Percentiles rank a stretch among this genome's conserved stretches.
Conservation (phyloP, 1,140 invertebrate genomes). For the Drosophila tristis region DNA sequence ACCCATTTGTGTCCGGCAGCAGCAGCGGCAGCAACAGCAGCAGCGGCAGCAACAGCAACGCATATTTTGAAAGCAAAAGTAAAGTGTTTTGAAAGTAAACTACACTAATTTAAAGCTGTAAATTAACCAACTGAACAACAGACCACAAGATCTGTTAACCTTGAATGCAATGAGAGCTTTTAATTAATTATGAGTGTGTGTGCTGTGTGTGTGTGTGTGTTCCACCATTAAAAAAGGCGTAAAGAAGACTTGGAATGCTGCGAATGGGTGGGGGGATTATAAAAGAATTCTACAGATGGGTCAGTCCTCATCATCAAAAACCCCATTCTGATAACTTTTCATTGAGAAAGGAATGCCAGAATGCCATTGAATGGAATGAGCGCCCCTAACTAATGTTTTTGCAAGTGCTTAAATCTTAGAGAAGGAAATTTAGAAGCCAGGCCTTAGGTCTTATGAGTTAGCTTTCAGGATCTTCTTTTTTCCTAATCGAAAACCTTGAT, state of each 20-base stretch:
- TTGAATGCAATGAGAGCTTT: slow-evolving; percentile 81
- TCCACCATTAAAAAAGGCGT: slow-evolving; percentile 54
- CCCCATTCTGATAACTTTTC: too few species aligned
- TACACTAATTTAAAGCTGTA: slow-evolving; percentile 82
- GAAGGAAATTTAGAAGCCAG: too few species aligned
- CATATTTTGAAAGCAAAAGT: slow-evolving; percentile 81
- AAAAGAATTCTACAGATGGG: slow-evolving; percentile 12
- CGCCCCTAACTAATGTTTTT: too few species aligned
- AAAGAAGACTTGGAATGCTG: slow-evolving; percentile 34
- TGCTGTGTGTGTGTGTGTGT: slow-evolving; percentile 4
- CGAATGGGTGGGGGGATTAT: not conserved
- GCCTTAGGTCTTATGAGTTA: too few species aligned
- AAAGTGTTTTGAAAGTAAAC: slow-evolving; percentile 82
- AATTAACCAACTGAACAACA: slow-evolving; percentile 79
- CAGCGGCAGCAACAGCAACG: slow-evolving; percentile 44
- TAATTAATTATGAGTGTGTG: slow-evolving; percentile 65
- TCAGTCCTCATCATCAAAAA: too few species aligned
- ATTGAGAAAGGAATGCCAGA: not conserved
- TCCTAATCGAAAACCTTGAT: too few species aligned
- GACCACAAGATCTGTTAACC: slow-evolving; percentile 61
- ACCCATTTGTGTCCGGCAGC: slow-evolving; percentile 50
- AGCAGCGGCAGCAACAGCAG: slow-evolving; percentile 16
- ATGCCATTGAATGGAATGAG: too few species aligned
- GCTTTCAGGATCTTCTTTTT: too few species aligned
- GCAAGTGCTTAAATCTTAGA: too few species aligned